Evolutionary conservation across 2,888 invertebrate species (phyloP).

Genomic region (Miltochrista miniata): DNA sequence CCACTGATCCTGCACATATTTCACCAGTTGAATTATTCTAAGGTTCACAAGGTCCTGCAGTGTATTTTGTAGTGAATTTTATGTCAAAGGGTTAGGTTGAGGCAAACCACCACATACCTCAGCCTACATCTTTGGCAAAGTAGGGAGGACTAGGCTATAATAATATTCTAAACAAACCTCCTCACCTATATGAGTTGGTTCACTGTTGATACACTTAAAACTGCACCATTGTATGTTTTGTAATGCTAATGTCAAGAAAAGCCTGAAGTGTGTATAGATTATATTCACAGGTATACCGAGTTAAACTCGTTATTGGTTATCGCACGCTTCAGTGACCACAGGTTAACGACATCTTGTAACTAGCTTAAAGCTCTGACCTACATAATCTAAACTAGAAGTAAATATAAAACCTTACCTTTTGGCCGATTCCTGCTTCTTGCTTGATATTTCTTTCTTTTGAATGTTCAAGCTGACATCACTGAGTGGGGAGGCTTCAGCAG

Average conservation of each 20-base stretch:
- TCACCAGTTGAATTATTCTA: too few relatives aligned
- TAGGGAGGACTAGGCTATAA: too few relatives aligned
- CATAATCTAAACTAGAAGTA: background rate
- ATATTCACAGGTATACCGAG: background rate
- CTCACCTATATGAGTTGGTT: too few relatives aligned
- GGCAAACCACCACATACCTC: too few relatives aligned
- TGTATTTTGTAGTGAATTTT: too few relatives aligned
- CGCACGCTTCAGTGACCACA: background rate
- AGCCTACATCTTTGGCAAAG: too few relatives aligned
- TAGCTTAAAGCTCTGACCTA: background rate
- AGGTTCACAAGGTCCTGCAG: too few relatives aligned
- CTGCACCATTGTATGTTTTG: too few relatives aligned
- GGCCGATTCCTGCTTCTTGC: slow-evolving; percentile 66
- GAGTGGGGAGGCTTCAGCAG: slow-evolving; percentile 38
- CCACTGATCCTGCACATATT: too few relatives aligned
- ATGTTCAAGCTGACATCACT: slow-evolving; percentile 59
- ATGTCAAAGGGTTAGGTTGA: too few relatives aligned
- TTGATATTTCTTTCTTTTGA: slow-evolving; percentile 59
- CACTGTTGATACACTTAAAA: too few relatives aligned
- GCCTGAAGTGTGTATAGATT: slow-evolving; percentile 1
- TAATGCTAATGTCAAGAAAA: background rate
- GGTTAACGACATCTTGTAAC: slow-evolving; percentile 6
- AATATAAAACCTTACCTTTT: slow-evolving; percentile 55
- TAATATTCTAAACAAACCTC: too few relatives aligned
- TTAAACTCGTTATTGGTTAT: background rate